A percentile compares a stretch with the other conserved stretches of the same genome.
phyloP scores from a whole-genome alignment of 2,797 vertebrate species.

The Danio kyathit region DNA sequence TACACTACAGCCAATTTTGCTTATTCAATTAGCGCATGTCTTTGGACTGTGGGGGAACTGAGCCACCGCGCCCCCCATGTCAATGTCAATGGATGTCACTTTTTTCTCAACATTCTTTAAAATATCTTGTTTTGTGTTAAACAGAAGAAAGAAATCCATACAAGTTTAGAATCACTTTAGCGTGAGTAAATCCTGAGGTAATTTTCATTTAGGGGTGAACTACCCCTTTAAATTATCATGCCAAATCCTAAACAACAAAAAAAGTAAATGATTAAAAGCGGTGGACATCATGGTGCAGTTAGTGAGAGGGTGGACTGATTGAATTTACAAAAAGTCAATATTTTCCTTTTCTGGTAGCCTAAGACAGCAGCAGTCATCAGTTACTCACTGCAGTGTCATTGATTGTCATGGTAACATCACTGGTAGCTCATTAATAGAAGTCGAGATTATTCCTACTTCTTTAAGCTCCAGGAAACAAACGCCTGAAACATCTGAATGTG shows the following conservation, averaged over 20 bases:
- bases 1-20: too few species aligned
- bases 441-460: background rate
- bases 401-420: constrained; percentile 54
- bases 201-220: too few species aligned
- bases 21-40: too few species aligned
- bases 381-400: background rate
- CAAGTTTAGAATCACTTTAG: too few species aligned
- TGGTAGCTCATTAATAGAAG: constrained; percentile 22
- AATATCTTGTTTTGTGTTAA: too few species aligned
- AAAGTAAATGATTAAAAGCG: constrained; percentile 27
- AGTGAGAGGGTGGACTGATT: constrained; percentile 43
- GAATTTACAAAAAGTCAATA: constrained; percentile 58
- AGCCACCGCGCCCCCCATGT: too few species aligned
- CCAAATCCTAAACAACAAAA: constrained; percentile 41
- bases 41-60: too few species aligned
- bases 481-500: background rate
- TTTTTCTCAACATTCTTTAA: too few species aligned
- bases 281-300: constrained; percentile 24
- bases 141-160: too few species aligned
- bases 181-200: too few species aligned
- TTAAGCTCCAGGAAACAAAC: constrained; percentile 43
- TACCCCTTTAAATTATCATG: constrained; percentile 17
- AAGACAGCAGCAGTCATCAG: constrained; percentile 44
- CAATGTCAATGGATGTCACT: too few species aligned
- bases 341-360: constrained; percentile 29